Base-by-base conservation (phyloP, 2,888 invertebrate genomes). In the Embidobia sp. region DNA sequence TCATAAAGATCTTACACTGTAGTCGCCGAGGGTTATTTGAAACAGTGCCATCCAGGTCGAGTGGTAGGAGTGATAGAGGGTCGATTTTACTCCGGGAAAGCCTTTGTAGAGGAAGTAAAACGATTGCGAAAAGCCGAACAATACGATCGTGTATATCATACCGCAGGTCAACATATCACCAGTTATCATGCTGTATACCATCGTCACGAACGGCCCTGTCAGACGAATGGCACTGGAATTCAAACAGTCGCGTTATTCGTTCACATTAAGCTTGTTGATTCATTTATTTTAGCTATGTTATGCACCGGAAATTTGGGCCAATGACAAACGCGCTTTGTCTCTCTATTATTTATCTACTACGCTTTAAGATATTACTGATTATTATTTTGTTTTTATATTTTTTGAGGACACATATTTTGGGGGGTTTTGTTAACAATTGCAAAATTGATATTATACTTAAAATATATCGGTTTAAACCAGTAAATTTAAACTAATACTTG, bases 111-210 rank as follows among this genome's bases (percentile, higher is more conserved):
- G 93, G 88, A 98, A 99, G 90, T 93, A 97, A 91, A 96, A 96
- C 31, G 98, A 96, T 91, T 98, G 98, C 0, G 98, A 97, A 90
- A 99, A 99, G 13, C 98, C 98, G 83, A 98, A 95, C 3, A 99
- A 91, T 27, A 99, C 95, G 83, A 99, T 96, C 81, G 94, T 93
- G 90, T 98, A 99, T 89, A 99, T 99, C 82, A 99, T 98, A 79
- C 97, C 97, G 89, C 99, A 99, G 18, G 98, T 97, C 87, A 98
- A 94, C 96, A 99, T 97, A 91, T 99, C 99, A 42, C 99, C 98
- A 0, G 96, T 96, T 87, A 98, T 97, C 98, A 99, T 99, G 85
- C 97, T 97, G 92, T 98, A 99, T 82, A 99, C 97, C 98, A 99
- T 99, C 7, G 98, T 98, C 70, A 99, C 98, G 90, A 99, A 99